phyloP scores from a whole-genome alignment of 2,113 vertebrate genomes.

The Upupa epops region DNA sequence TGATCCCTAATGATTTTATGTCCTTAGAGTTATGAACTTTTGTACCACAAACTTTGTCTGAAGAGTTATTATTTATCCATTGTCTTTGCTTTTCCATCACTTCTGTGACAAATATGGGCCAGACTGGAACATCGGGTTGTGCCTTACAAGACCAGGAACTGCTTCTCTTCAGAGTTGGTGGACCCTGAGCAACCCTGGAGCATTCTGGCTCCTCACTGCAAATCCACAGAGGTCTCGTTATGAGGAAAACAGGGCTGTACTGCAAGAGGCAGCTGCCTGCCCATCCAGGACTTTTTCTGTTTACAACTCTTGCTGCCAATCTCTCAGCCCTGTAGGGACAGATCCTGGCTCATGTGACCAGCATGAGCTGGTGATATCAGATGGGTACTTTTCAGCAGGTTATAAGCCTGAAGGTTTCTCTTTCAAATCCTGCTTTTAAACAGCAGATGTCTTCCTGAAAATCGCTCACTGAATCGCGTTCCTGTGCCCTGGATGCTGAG shows the following conservation, averaged over 20 bases:
- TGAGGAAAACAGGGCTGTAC: background rate
- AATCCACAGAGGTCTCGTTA: background rate
- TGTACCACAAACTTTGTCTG: background rate
- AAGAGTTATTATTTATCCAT: background rate
- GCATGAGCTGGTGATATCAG: background rate
- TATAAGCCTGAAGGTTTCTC: background rate
- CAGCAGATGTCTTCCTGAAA: background rate
- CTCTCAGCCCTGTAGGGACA: background rate
- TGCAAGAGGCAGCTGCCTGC: background rate
- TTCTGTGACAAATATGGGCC: background rate
- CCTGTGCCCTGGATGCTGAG: background rate
- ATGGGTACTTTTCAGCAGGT: background rate
- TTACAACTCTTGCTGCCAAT: background rate
- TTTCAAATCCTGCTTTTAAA: background rate
- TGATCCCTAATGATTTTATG: too few species aligned
- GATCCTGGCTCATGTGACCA: background rate
- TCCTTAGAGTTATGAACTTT: background rate
- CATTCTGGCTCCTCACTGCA: background rate
- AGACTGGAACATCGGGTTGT: background rate
- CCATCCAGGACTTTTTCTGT: background rate
- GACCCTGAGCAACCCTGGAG: too few species aligned
- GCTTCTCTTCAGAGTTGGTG: background rate
- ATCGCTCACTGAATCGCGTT: fast-evolving
- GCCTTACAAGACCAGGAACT: background rate
- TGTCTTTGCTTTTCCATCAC: background rate